Conservation (phyloP, 2,113 vertebrate genomes). For the Xenopus tropicalis region UCB_Xtro_10.0 CM004443.2:201312501-201313000, state of each 20-base stretch:
- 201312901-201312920: not conserved
- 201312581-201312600: conserved; percentile 78
- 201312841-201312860: not conserved
- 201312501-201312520: conserved; percentile 86
- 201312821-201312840: not conserved
- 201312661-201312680: conserved; percentile 99
- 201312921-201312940: not conserved
- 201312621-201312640: conserved; percentile 90
- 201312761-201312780: conserved; percentile 94
- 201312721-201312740: conserved; percentile 79
- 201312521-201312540: conserved; percentile 69
- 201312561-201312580: conserved; percentile 65
- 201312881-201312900: not conserved
- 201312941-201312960: conserved; percentile 9
- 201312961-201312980: conserved; percentile 8
- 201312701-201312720: too few relatives aligned
- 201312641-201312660: conserved; percentile 95
- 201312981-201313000: too few relatives aligned
- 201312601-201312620: conserved; percentile 78
- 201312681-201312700: conserved; percentile 98
- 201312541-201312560: conserved; percentile 67
- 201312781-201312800: conserved; percentile 75
- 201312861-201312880: not conserved
- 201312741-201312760: conserved; percentile 74
- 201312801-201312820: conserved; percentile 44